Evolutionary conservation across 2,888 invertebrate species (phyloP), one percentile per base, ranked within the genome.

Genomic region (Zele albiditarsus): DNA sequence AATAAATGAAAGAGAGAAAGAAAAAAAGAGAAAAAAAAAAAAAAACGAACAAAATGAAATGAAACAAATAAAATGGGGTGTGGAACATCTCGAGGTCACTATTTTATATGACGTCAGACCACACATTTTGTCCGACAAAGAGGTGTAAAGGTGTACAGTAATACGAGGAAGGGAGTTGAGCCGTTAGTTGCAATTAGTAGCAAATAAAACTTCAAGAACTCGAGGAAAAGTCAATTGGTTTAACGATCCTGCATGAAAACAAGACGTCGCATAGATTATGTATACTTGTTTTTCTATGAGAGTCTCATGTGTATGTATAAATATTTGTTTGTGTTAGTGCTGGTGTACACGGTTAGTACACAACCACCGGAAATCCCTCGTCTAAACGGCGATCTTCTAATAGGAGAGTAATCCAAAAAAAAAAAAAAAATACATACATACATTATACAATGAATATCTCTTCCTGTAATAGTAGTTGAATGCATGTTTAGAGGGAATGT

Each of bases 201-300:
- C 62, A 71, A 71, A 71, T 71, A 71, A 62, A 71, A 63, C 38
- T 25, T 58, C 28, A 49, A 62, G 58, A 71, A 28, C 62, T 42
- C 42, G 23, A 70, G 71, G 62, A 71, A 71, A 71, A 60, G 60
- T 38, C 25, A 42, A 53, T 33, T 33, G 58, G 58, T 31, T 71
- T 71, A 71, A 71, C 62, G 71, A 71, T 60, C 71, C 42, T n/a
- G 71, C 38, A 71, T 71, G 71, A 71, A 71, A 71, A 71, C 71
- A 46, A 71, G 60, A 71, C 60, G 53, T 69, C 38, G 33, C 25
- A 31, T 20, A 33, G 8, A 31, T 63, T 31, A 63, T 63, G 20
- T 53, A 2, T 53, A 53, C 53, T 46, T n/a, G 16, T 62, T 16
- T 62, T 62, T 31, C 31, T 62, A n/a, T n/a, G 12, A 16, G n/a